A percentile compares a stretch with the other conserved stretches of the same genome.
Conservation (phyloP, 2,113 vertebrate species). For the Phyllopteryx taeniolatus region DNA sequence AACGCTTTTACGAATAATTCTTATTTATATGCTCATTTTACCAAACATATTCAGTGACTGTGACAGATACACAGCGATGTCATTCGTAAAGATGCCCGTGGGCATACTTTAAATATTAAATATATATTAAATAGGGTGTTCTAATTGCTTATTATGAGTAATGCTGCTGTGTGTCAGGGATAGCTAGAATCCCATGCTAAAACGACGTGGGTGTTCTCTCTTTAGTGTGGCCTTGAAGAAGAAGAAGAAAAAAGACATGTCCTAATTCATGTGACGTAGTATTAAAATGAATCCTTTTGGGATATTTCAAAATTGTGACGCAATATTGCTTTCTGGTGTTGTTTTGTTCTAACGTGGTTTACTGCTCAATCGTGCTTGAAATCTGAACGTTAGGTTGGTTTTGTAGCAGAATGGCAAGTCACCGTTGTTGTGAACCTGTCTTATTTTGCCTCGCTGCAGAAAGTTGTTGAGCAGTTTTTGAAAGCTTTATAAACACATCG, state of each 20-base stretch:
- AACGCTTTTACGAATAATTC: slow-evolving; percentile 12
- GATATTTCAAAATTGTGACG: not conserved
- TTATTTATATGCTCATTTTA: slow-evolving; percentile 12
- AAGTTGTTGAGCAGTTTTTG: not conserved
- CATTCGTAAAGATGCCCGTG: no score
- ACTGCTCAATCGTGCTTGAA: not conserved
- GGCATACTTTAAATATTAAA: not conserved
- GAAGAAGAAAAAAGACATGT: not conserved
- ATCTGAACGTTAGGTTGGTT: not conserved
- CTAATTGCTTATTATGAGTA: not conserved
- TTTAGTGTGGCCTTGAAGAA: slow-evolving; percentile 30
- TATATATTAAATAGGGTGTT: not conserved
- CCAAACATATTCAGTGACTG: not conserved
- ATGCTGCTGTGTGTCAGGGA: slow-evolving; percentile 56
- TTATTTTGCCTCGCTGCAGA: not conserved
- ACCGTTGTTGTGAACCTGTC: no score
- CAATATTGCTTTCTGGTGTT: not conserved
- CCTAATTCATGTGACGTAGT: not conserved
- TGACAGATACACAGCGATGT: accelerated
- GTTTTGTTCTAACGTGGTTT: not conserved
- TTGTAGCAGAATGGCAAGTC: not conserved
- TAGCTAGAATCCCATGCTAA: slow-evolving; percentile 61
- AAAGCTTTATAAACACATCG: not conserved
- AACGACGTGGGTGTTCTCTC: slow-evolving; percentile 66
- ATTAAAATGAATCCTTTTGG: not conserved